Percentiles rank a stretch among this genome's conserved stretches.
Evolutionary conservation across 30 jellyfish, hydroid and myxozoan species (phyloP).

Genomic region (Pelagia noctiluca): DNA sequence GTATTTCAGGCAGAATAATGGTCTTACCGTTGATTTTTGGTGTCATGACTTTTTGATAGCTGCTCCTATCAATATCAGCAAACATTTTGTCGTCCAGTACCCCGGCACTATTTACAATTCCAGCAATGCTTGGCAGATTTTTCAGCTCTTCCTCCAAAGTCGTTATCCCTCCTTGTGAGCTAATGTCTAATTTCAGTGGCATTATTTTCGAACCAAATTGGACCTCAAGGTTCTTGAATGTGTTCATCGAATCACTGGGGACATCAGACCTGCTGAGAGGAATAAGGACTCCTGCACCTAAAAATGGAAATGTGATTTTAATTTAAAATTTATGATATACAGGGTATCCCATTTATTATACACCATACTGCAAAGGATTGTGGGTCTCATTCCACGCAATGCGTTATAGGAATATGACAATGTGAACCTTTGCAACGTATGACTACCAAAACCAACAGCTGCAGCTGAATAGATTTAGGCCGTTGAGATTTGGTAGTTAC

Average conservation of each 20-base stretch:
- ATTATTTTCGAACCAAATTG: not conserved
- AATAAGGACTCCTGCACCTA: conserved; percentile 60
- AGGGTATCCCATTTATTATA: too few relatives aligned
- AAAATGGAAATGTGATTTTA: too few relatives aligned
- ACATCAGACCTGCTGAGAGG: conserved; percentile 44
- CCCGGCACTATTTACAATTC: conserved; percentile 71
- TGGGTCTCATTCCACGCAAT: not conserved
- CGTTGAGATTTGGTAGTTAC: too few relatives aligned
- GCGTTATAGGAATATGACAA: too few relatives aligned
- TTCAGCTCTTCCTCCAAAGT: conserved; percentile 30
- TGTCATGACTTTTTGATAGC: conserved; percentile 61
- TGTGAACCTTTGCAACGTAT: too few relatives aligned
- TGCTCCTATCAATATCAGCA: conserved; percentile 25
- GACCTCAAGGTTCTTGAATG: conserved; percentile 13
- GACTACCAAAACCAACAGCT: too few relatives aligned
- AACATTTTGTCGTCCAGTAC: conserved; percentile 49
- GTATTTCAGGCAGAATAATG: too few relatives aligned
- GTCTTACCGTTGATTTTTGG: conserved; percentile 63
- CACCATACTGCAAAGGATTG: not conserved
- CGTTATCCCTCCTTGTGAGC: conserved; percentile 9
- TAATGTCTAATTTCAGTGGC: conserved; percentile 12
- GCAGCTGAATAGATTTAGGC: too few relatives aligned
- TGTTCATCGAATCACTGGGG: conserved; percentile 2
- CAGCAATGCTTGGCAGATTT: conserved; percentile 47
- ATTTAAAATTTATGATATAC: too few relatives aligned